A percentile compares a stretch with the other conserved stretches of the same genome.
Evolutionary conservation across 64 coral and sea anemone species (phyloP).

Genomic region (Montipora sp.): DNA sequence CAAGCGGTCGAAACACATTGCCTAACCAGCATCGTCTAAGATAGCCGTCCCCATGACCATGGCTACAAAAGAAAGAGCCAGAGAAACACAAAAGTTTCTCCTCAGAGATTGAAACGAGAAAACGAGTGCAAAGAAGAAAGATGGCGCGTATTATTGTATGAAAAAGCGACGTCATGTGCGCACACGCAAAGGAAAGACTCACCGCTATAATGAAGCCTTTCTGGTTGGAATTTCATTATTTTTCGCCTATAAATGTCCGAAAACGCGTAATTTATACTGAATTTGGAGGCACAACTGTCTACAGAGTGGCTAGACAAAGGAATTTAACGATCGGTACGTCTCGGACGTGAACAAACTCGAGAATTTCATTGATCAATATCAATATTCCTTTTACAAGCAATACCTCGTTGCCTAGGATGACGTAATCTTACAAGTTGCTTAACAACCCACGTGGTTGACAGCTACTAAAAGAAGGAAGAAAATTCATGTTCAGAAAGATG

Average conservation of each 20-base stretch:
- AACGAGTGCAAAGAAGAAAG: slow-evolving; percentile 82
- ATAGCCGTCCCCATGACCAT: slow-evolving; percentile 98
- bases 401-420: slow-evolving; percentile 74
- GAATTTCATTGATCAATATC: slow-evolving; percentile 71
- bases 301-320: neutral
- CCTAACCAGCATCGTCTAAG: slow-evolving; percentile 89
- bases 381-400: slow-evolving; percentile 63
- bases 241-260: neutral
- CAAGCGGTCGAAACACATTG: neutral
- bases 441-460: slow-evolving; percentile 95
- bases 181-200: slow-evolving; percentile 94
- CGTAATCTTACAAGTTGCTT: slow-evolving; percentile 75
- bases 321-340: slow-evolving; percentile 1
- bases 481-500: neutral
- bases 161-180: slow-evolving; percentile 98
- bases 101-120: slow-evolving; percentile 75
- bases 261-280: neutral
- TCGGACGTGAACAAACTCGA: slow-evolving; percentile 7
- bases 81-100: slow-evolving; percentile 79
- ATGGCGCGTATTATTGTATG: slow-evolving; percentile 98
- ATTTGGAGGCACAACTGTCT: neutral
- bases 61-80: slow-evolving; percentile 60
- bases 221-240: slow-evolving; percentile 94
- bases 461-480: slow-evolving; percentile 56
- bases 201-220: slow-evolving; percentile 84